Conservation (phyloP, 2,888 invertebrate species). For the Kryphioiulus occultus region DNA sequence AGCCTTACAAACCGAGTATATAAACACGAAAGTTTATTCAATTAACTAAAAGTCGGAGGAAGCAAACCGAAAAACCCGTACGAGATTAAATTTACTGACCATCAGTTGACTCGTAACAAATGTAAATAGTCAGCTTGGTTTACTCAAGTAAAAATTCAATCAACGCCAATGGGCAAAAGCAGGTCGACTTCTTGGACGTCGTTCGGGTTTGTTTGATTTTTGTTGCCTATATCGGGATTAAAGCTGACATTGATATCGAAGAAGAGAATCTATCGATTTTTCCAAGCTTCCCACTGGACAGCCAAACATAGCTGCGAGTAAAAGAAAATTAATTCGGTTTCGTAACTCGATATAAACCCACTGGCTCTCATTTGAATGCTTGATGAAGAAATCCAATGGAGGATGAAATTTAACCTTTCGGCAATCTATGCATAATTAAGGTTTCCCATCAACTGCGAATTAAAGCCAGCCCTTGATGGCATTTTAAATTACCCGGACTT, state of each 20-base stretch:
- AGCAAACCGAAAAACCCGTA: constrained; percentile 20
- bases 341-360: background rate
- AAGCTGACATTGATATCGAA: constrained; percentile 24
- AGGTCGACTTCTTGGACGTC: background rate
- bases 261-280: constrained; percentile 13
- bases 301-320: background rate
- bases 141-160: constrained; percentile 35
- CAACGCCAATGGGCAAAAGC: constrained; percentile 20
- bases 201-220: constrained; percentile 2
- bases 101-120: background rate
- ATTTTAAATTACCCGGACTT: too few relatives aligned
- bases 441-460: background rate
- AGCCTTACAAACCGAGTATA: background rate
- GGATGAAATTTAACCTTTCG: constrained; percentile 2
- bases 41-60: constrained; percentile 16
- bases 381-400: background rate
- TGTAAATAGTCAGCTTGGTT: constrained; percentile 14
- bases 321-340: constrained; percentile 11
- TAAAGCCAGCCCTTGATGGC: background rate
- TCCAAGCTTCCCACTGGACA: background rate
- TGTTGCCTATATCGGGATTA: background rate
- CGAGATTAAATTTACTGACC: constrained; percentile 14
- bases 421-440: background rate
- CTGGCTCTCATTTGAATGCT: background rate
- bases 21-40: constrained; percentile 31